phyloP scores from a whole-genome alignment of 2,113 vertebrate species.

The Malurus melanocephalus region DNA sequence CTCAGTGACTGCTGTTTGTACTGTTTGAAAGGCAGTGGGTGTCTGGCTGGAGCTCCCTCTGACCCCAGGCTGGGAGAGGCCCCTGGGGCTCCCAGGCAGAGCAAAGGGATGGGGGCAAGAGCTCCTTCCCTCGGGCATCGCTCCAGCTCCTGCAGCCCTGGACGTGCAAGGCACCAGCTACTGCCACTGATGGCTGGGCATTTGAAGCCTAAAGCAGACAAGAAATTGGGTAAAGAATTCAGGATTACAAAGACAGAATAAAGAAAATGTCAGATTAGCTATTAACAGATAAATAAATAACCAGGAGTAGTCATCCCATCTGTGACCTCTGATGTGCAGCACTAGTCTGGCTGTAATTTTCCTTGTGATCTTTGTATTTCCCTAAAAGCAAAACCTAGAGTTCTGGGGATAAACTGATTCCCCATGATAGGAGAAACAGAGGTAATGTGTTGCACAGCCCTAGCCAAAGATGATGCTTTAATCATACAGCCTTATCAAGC shows the following conservation, averaged over 20 bases:
- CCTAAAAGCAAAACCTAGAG: not conserved
- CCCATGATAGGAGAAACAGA: not conserved
- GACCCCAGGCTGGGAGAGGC: not conserved
- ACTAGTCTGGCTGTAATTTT: not conserved
- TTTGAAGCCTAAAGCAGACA: not conserved
- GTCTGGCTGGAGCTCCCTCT: not conserved
- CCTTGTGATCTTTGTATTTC: not conserved
- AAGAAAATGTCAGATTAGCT: not conserved
- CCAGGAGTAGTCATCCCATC: not conserved
- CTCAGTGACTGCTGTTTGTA: not conserved
- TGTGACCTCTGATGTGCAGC: not conserved
- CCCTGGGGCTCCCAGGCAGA: not conserved
- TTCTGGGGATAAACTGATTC: not conserved
- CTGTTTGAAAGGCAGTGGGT: not conserved
- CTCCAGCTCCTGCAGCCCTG: not conserved
- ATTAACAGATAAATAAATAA: not conserved
- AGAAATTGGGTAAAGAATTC: not conserved
- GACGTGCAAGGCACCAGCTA: not conserved
- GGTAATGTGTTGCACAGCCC: not conserved
- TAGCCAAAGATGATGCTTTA: not conserved
- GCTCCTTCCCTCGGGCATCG: fast-evolving
- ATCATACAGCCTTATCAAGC: not conserved
- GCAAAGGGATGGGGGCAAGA: not conserved
- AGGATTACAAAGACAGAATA: not conserved
- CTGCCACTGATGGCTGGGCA: not conserved